Conservation (phyloP, 1,140 invertebrate species). For the Brachionus manjavacas region DNA sequence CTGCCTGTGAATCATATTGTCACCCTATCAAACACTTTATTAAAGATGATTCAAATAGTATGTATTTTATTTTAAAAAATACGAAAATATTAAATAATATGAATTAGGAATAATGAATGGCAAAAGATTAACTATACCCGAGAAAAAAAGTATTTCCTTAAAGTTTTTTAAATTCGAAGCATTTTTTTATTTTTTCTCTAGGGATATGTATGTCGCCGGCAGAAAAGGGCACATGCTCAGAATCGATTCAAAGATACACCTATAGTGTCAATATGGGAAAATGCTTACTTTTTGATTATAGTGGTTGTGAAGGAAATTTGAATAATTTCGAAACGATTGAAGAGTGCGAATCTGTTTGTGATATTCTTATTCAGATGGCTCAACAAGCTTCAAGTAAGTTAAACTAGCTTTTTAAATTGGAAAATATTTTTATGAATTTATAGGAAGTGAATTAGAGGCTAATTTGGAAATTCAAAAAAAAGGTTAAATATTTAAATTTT, state of each 20-base stretch:
- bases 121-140: background rate
- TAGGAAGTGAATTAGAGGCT: slow-evolving; percentile 9
- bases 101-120: background rate
- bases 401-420: background rate
- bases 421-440: background rate
- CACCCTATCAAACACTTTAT: background rate
- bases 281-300: slow-evolving; percentile 77
- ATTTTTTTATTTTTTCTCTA: background rate
- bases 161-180: background rate
- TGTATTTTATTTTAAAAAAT: background rate
- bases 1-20: background rate
- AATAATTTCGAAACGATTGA: slow-evolving; percentile 79
- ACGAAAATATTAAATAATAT: background rate
- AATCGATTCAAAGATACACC: slow-evolving; percentile 74
- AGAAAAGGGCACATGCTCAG: slow-evolving; percentile 74
- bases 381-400: slow-evolving; percentile 20
- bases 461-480: slow-evolving; percentile 27
- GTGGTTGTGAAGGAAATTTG: slow-evolving; percentile 80
- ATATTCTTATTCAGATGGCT: slow-evolving; percentile 26
- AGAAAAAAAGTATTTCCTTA: slow-evolving; percentile 25
- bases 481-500: background rate
- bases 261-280: slow-evolving; percentile 69
- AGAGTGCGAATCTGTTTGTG: slow-evolving; percentile 74
- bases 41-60: background rate
- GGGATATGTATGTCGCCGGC: slow-evolving; percentile 50